A percentile compares a stretch with the other conserved stretches of the same genome.
Evolutionary conservation across 2,888 invertebrate genomes (phyloP).

Genomic region (Protonemura montana): DNA sequence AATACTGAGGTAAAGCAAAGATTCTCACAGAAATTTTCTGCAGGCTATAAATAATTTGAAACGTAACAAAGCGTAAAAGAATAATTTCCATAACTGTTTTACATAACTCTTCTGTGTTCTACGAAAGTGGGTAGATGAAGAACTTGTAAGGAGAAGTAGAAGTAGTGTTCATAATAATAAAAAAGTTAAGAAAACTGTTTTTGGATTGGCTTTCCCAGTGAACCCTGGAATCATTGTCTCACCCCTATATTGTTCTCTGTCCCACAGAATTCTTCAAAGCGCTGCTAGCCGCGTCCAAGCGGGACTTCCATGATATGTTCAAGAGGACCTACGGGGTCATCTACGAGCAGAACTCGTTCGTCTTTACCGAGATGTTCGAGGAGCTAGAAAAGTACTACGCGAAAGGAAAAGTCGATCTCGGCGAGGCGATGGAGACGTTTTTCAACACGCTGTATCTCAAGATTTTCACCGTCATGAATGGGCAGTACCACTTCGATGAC

Average conservation of each 20-base stretch:
- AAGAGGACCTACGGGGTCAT: conserved; percentile 93
- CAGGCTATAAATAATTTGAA: too few species aligned
- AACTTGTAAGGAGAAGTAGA: too few species aligned
- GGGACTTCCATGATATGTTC: conserved; percentile 95
- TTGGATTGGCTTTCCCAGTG: too few species aligned
- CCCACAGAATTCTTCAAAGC: conserved; percentile 74
- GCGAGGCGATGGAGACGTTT: conserved; percentile 89
- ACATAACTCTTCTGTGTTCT: too few species aligned
- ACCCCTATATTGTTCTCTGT: not conserved
- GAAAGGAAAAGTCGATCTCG: conserved; percentile 82
- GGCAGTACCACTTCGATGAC: conserved; percentile 89
- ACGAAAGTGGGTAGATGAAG: too few species aligned
- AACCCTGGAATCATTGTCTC: not conserved
- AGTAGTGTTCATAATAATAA: too few species aligned
- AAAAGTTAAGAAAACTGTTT: too few species aligned
- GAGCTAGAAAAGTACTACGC: conserved; percentile 90
- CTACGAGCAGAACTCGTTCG: conserved; percentile 91
- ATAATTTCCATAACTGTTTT: too few species aligned
- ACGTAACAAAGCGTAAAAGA: too few species aligned
- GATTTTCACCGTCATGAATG: conserved; percentile 94
- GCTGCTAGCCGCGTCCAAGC: conserved; percentile 81
- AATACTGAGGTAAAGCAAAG: too few species aligned
- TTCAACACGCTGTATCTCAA: conserved; percentile 92
- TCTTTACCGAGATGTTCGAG: conserved; percentile 90
- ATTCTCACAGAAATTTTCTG: too few species aligned